phyloP scores from a whole-genome alignment of 2,888 invertebrate genomes.

The Andrena haemorrhoa region DNA sequence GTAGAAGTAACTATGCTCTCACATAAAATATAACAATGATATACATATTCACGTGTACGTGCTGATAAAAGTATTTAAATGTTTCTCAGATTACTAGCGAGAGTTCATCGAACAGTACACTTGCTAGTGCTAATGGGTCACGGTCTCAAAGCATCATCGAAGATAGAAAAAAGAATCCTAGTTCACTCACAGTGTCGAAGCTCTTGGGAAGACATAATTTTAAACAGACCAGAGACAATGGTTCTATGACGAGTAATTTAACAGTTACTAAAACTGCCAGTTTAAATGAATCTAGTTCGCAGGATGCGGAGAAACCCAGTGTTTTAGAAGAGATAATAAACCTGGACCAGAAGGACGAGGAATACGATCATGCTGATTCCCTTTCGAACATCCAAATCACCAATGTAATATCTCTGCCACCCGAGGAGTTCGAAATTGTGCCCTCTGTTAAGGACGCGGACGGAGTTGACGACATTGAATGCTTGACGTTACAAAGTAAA shows the following conservation, averaged over 20 bases:
- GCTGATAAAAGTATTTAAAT: background rate
- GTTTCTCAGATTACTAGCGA: slow-evolving; percentile 32
- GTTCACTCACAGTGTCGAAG: background rate
- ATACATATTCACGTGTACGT: background rate
- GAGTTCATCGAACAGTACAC: background rate
- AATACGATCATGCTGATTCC: background rate
- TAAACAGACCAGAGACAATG: background rate
- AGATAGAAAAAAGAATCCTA: background rate
- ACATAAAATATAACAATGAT: background rate
- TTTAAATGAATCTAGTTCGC: background rate
- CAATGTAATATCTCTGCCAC: slow-evolving; percentile 77
- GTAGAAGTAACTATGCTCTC: slow-evolving; percentile 60
- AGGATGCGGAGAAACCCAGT: background rate
- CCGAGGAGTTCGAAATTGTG: slow-evolving; percentile 72
- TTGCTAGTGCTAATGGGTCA: background rate
- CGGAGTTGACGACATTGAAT: background rate
- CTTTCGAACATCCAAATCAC: slow-evolving; percentile 76
- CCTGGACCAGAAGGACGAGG: background rate
- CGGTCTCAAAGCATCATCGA: background rate
- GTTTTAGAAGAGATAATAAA: background rate
- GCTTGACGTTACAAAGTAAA: background rate
- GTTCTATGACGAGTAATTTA: background rate
- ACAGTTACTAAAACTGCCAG: background rate
- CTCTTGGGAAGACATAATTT: background rate
- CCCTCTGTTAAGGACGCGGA: slow-evolving; percentile 33